Evolutionary conservation across 2,113 vertebrate species (phyloP).

Genomic region (Menura novaehollandiae): DNA sequence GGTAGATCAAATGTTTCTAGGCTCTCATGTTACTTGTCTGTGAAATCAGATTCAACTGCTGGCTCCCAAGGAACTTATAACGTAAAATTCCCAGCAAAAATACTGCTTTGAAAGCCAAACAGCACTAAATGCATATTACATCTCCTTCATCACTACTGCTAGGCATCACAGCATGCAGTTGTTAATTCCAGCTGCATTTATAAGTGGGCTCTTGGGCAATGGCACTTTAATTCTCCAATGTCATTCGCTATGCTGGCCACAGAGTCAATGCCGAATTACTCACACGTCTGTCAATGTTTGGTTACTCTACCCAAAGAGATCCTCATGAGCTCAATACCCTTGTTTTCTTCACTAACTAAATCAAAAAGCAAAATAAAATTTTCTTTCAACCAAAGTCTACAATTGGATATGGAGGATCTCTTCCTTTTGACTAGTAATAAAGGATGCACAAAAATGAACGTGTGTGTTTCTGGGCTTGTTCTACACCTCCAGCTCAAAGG

Average conservation of each 20-base stretch:
- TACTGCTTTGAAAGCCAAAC: neutral
- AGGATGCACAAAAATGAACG: neutral
- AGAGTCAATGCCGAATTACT: neutral
- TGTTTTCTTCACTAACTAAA: neutral
- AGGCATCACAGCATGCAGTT: neutral
- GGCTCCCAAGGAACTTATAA: neutral
- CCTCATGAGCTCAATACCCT: neutral
- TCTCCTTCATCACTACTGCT: neutral
- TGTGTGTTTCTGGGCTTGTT: neutral
- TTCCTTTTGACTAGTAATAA: neutral
- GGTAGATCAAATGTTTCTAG: neutral
- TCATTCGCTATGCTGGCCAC: neutral
- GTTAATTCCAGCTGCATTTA: neutral
- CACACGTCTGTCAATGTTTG: neutral
- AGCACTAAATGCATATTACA: neutral
- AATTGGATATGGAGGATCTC: neutral
- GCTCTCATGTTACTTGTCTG: neutral
- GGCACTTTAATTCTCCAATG: neutral
- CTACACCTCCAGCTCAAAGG: neutral
- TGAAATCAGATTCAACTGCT: slow-evolving; percentile 7
- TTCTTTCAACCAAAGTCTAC: neutral
- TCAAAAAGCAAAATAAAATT: neutral
- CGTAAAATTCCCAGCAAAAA: neutral
- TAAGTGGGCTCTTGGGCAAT: neutral
- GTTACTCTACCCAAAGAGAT: neutral